A percentile compares a stretch with the other conserved stretches of the same genome.
Conservation (phyloP, 2,113 vertebrate genomes). For the Trochalopteron elliotii region DNA sequence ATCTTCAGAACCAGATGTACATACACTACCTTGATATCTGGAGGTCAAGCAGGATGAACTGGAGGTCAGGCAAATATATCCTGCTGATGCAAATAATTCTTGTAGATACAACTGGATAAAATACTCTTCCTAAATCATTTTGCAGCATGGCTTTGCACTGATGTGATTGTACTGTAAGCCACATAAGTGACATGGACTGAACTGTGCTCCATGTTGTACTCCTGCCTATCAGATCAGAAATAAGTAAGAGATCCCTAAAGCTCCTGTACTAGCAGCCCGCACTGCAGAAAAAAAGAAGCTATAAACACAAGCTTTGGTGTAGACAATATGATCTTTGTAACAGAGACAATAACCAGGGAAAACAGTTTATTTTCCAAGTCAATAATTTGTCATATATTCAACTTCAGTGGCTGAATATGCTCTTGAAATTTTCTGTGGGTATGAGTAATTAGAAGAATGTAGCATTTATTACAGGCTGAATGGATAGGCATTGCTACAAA, state of each 20-base stretch:
- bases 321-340: background rate
- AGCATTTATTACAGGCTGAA: background rate
- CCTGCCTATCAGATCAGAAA: background rate
- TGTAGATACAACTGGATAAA: background rate
- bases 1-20: background rate
- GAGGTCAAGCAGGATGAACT: background rate
- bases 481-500: background rate
- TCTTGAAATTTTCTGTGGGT: slow-evolving; percentile 3
- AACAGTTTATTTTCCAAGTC: slow-evolving; percentile 6
- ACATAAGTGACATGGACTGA: background rate
- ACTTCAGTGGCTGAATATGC: background rate
- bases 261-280: background rate
- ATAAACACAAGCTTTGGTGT: background rate
- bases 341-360: background rate
- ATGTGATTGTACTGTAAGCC: background rate
- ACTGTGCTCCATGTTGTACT: background rate
- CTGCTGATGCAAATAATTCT: background rate
- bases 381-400: slow-evolving; percentile 24
- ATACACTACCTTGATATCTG: background rate
- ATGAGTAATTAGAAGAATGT: background rate
- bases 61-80: background rate
- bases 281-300: background rate
- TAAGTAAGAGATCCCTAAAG: background rate
- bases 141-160: background rate
- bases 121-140: background rate